Evolutionary conservation across 1,140 invertebrate species (phyloP).

Genomic region (Probaryconus sp.): DNA sequence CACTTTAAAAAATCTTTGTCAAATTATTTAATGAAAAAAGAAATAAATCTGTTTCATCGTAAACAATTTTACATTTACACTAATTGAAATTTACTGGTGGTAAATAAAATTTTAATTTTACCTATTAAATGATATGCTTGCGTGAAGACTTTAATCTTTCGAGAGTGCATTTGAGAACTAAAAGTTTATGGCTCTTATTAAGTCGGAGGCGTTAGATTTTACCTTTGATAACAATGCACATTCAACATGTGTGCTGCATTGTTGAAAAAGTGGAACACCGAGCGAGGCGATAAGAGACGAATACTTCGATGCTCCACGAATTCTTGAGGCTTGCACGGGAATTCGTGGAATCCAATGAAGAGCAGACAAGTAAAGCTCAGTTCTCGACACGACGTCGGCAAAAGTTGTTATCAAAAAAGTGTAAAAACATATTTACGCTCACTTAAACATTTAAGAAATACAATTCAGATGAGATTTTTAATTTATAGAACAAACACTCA

Average conservation of each 20-base stretch:
- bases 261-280: slow-evolving; percentile 52
- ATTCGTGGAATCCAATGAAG: slow-evolving; percentile 58
- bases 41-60: no score
- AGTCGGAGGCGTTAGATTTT: slow-evolving; percentile 34
- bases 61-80: no score
- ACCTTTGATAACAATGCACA: slow-evolving; percentile 60
- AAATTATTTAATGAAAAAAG: no score
- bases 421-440: not conserved
- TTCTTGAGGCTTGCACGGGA: slow-evolving; percentile 55
- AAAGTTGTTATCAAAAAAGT: slow-evolving; percentile 7
- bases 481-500: no score
- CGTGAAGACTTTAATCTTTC: no score
- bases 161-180: no score
- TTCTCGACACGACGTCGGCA: slow-evolving; percentile 17
- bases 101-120: no score
- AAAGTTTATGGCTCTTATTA: slow-evolving; percentile 32
- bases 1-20: no score
- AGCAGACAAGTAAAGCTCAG: slow-evolving; percentile 45
- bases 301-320: slow-evolving; percentile 49
- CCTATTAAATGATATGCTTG: no score
- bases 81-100: no score
- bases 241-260: slow-evolving; percentile 45
- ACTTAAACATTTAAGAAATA: no score
- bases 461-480: no score
- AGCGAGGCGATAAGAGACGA: slow-evolving; percentile 47